phyloP scores from a whole-genome alignment of 1,140 invertebrate genomes.

The Drosophila sp. region DNA sequence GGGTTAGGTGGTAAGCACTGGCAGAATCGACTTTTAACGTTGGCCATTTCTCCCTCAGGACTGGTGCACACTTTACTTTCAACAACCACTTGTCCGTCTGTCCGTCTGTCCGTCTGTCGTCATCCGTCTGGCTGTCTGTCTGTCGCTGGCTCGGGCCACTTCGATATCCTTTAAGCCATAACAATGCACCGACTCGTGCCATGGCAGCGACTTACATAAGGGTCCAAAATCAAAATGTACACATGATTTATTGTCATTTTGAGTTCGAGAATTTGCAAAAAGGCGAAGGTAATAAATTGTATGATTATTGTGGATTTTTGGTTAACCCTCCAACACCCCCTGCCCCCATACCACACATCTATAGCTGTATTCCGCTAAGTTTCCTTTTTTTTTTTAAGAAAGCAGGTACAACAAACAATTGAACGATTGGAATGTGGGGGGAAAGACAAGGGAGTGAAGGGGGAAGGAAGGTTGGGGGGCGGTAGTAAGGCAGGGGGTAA shows the following conservation, averaged over 20 bases:
- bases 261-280: slow-evolving; percentile 78
- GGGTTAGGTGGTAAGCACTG: not conserved
- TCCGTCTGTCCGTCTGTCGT: not conserved
- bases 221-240: slow-evolving; percentile 52
- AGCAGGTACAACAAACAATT: slow-evolving; percentile 58
- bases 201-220: slow-evolving; percentile 44
- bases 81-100: slow-evolving; percentile 21
- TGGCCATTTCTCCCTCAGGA: not conserved
- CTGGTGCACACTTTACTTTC: slow-evolving; percentile 24
- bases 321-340: slow-evolving; percentile 7
- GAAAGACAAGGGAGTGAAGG: not conserved
- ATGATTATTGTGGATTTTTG: slow-evolving; percentile 78
- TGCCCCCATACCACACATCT: slow-evolving; percentile 1
- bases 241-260: slow-evolving; percentile 84
- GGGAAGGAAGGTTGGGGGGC: not conserved
- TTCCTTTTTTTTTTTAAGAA: slow-evolving; percentile 54
- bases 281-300: slow-evolving; percentile 79
- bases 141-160: slow-evolving; percentile 8
- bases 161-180: slow-evolving; percentile 38
- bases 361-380: slow-evolving; percentile 18
- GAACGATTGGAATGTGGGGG: not conserved
- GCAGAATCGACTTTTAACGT: not conserved
- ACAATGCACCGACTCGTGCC: slow-evolving; percentile 60
- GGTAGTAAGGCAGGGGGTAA: not conserved
- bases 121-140: not conserved